A percentile compares a stretch with the other conserved stretches of the same genome.
Conservation (phyloP, 2,888 invertebrate genomes). For the Neoaliturus tenellus region DNA sequence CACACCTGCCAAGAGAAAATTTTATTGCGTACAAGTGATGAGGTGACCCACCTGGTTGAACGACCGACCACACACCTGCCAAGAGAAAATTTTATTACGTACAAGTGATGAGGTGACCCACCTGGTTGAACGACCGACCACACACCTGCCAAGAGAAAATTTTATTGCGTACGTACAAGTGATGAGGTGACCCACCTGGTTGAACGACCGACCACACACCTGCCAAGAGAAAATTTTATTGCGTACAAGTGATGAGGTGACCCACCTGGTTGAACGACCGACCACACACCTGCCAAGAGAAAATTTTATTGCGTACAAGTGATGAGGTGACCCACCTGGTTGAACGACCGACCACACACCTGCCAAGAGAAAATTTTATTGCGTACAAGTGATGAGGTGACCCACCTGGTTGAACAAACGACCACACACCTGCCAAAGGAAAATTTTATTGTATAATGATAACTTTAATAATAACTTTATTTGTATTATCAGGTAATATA, state of each 20-base stretch:
- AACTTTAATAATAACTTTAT: background rate
- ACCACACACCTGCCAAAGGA: conserved; percentile 39
- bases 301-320: no score
- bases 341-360: conserved; percentile 58
- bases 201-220: no score
- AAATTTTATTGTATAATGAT: no score
- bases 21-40: no score
- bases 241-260: no score
- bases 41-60: conserved; percentile 60
- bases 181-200: no score
- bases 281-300: no score
- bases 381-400: conserved; percentile 58
- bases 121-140: conserved; percentile 57
- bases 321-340: no score
- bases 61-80: conserved; percentile 49
- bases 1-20: no score
- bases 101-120: conserved; percentile 58
- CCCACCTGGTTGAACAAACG: conserved; percentile 58
- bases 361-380: conserved; percentile 60
- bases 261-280: no score
- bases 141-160: conserved; percentile 6
- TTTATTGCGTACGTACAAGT: background rate
- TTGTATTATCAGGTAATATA: no score
- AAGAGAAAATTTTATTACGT: background rate
- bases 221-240: no score